Conservation (phyloP, 2,113 vertebrate genomes). For the Anarhynchus alexandrinus region DNA sequence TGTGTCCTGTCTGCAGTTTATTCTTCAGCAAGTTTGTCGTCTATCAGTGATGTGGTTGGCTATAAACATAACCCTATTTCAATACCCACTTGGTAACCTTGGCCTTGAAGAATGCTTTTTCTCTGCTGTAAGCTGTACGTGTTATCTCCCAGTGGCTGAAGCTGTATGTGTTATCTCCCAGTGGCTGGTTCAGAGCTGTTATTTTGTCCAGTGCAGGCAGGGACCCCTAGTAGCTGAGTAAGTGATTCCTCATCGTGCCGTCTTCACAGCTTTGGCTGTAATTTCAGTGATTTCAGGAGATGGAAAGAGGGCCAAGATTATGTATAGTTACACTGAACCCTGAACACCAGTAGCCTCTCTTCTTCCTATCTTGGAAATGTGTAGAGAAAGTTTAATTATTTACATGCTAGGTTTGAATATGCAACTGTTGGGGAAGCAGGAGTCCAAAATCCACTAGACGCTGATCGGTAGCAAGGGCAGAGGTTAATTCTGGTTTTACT, state of each 20-base stretch:
- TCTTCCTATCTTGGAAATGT: not conserved
- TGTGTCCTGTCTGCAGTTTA: not conserved
- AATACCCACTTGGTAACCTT: not conserved
- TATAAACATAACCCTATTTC: not conserved
- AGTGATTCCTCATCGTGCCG: accelerated
- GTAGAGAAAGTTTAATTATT: conserved; percentile 39
- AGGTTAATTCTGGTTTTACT: not conserved
- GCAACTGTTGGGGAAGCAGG: not conserved
- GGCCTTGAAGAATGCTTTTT: not conserved
- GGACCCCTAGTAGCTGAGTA: not conserved
- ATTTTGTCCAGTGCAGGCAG: not conserved
- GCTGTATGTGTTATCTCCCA: not conserved
- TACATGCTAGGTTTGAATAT: not conserved
- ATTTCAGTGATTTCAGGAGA: not conserved
- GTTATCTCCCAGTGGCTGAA: not conserved
- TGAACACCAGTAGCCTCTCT: not conserved
- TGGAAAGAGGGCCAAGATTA: not conserved
- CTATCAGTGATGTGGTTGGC: not conserved
- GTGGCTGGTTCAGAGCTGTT: not conserved
- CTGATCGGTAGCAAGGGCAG: not conserved
- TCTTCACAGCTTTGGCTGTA: not conserved
- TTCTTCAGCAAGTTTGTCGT: not conserved
- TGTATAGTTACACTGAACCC: not conserved
- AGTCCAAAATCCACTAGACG: not conserved
- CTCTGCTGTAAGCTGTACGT: not conserved